Evolutionary conservation across 2,797 vertebrate species (phyloP).

Genomic region (Argentina silus): DNA sequence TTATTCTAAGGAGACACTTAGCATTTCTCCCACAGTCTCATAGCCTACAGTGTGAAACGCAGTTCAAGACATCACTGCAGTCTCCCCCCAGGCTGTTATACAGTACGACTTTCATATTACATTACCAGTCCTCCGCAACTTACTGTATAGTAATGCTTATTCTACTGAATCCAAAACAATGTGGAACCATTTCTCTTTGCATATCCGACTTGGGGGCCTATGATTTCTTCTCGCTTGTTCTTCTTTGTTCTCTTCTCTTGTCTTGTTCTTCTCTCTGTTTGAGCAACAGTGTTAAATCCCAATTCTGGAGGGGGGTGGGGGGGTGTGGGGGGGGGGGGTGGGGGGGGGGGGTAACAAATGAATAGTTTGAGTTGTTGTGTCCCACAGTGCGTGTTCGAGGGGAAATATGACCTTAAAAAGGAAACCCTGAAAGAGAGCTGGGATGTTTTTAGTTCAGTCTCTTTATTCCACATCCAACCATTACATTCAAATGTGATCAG

Average conservation of each 20-base stretch:
- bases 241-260: conserved; percentile 12
- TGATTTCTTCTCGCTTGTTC: conserved; percentile 35
- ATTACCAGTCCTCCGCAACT: conserved; percentile 44
- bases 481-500: too few relatives aligned
- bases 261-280: conserved; percentile 16
- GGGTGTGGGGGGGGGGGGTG: not conserved
- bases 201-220: conserved; percentile 30
- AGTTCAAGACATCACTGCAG: conserved; percentile 30
- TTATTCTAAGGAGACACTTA: not conserved
- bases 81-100: conserved; percentile 21
- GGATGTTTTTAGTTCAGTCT: not conserved
- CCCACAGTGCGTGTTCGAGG: not conserved
- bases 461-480: too few relatives aligned
- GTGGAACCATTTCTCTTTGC: conserved; percentile 35
- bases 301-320: not conserved
- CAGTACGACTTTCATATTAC: conserved; percentile 44
- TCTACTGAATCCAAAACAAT: conserved; percentile 49
- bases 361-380: conserved; percentile 15
- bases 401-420: conserved; percentile 13
- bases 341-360: conserved; percentile 4
- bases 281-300: conserved; percentile 16
- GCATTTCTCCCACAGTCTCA: conserved; percentile 13
- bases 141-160: conserved; percentile 35
- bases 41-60: conserved; percentile 28
- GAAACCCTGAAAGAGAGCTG: not conserved